These are phyloP conservation scores for Meles meles DNA, from an alignment of 2,113 vertebrate genomes.

Conservation along the genomic window DNA sequence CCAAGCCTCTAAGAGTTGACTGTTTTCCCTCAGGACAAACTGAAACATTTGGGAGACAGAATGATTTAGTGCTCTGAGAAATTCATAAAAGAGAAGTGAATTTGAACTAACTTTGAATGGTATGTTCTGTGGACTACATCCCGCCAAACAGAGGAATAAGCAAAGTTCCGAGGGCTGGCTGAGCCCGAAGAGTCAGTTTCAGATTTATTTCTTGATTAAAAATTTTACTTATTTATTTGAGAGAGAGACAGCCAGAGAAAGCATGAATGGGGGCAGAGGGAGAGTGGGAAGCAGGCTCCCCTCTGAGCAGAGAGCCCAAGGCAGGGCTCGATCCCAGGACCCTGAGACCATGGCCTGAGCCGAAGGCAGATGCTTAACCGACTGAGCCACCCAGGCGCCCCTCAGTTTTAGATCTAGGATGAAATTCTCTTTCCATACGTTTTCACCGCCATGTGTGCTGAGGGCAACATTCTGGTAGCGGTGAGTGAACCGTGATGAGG, in stretches of 20 bases:
- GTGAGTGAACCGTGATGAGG: not conserved
- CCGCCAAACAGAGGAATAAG: not conserved
- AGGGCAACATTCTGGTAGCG: not conserved
- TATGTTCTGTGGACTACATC: not conserved
- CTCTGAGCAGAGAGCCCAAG: too few relatives aligned
- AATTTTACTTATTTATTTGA: too few relatives aligned
- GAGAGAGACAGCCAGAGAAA: too few relatives aligned
- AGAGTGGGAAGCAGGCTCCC: too few relatives aligned
- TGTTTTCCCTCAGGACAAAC: not conserved
- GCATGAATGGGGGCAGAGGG: too few relatives aligned
- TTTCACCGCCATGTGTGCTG: not conserved
- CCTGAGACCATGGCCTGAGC: too few relatives aligned
- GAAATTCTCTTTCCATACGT: not conserved
- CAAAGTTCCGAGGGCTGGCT: not conserved
- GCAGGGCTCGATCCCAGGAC: too few relatives aligned
- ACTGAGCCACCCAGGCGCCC: too few relatives aligned
- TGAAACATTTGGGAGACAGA: not conserved
- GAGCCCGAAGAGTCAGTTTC: not conserved
- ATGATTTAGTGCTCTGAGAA: not conserved
- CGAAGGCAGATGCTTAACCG: too few relatives aligned
- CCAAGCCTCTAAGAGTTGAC: not conserved
- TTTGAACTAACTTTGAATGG: not conserved
- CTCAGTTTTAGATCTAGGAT: not conserved
- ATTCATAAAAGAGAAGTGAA: not conserved
- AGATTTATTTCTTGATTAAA: too few relatives aligned